Base-by-base conservation (phyloP, 2,113 vertebrate species). In the Rhea pennata region DNA sequence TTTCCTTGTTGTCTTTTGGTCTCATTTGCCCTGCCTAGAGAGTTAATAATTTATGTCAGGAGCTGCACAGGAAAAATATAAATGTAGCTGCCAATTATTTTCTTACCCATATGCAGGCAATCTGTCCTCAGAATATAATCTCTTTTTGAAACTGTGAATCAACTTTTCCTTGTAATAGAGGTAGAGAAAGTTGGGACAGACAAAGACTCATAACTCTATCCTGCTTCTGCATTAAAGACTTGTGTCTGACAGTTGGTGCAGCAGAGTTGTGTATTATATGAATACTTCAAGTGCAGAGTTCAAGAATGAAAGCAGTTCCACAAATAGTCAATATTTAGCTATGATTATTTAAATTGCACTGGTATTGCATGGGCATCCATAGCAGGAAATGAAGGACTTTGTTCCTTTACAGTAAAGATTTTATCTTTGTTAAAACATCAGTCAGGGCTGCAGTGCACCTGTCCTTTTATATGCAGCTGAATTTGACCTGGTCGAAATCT, bases 361-460 rank as follows among this genome's bases (percentile, higher is more conserved):
- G 24, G 27, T 81, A n/a, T 61, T 77, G 7, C 14, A 36, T 19
- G 29, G 39, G 5, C 29, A 84, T 79, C 62, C 88, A 92, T 75
- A 88, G 61, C 36, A 82, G 53, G 62, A 87, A 78, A 61, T 39
- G 1, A 26, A 53, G 80, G 75, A 89, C 80, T 93, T 95, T 87
- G 33, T 62, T 86, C 69, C 58, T 78, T 84, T 81, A 59, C 46
- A 65, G 71, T 89, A 78, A 87, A 92, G 84, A 73, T 82, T 15
- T 75, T 90, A 82, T 91, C 80, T 94, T 61, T 87, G 40, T 58
- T 73, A 50, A 89, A 88, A 87, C 20, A 50, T 40, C 16, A 22
- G 8, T 89, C 5, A 14, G 66, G 78, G 15, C 44, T 79, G n/a
- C 46, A 33, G 7, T 61, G 11, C 3, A 19, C 44, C 31, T 70